These are phyloP conservation scores for Pseudachorutes palmiensis DNA, from an alignment of 1,140 invertebrate genomes.

Conservation along the genomic window DNA sequence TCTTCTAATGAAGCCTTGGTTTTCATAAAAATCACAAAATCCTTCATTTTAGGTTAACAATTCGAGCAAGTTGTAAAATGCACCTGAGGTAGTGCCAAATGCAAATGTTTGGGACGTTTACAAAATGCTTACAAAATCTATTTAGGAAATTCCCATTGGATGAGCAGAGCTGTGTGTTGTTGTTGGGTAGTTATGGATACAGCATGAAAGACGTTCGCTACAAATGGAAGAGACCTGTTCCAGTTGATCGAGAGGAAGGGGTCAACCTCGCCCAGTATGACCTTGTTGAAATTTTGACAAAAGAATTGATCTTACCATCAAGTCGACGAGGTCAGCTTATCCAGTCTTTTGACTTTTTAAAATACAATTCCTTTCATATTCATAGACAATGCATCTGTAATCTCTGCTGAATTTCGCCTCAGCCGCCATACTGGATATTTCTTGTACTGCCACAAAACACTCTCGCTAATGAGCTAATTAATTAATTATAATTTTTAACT, in stretches of 20 bases:
- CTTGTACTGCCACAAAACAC: background rate
- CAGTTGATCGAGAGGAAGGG: conserved; percentile 41
- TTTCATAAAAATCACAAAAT: too few relatives aligned
- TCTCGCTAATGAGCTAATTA: too few relatives aligned
- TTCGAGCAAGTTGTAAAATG: conserved; percentile 60
- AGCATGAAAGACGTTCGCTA: conserved; percentile 50
- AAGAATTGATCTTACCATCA: conserved; percentile 29
- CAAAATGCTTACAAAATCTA: too few relatives aligned
- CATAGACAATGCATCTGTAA: conserved; percentile 45
- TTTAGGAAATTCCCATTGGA: conserved; percentile 58
- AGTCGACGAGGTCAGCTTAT: conserved; percentile 31
- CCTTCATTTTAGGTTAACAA: conserved; percentile 49
- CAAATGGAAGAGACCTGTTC: conserved; percentile 44
- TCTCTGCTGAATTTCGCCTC: conserved; percentile 50
- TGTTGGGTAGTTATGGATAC: conserved; percentile 56
- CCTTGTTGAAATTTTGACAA: conserved; percentile 41
- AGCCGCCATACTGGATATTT: conserved; percentile 40
- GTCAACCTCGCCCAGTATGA: conserved; percentile 46
- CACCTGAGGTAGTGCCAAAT: conserved; percentile 44
- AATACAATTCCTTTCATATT: conserved; percentile 17
- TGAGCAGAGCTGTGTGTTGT: conserved; percentile 52
- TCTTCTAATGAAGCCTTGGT: conserved; percentile 37
- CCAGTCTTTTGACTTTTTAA: background rate
- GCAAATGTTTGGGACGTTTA: too few relatives aligned
- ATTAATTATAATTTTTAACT: conserved; percentile 41